These are phyloP conservation scores for Drosophila basisetae DNA, from an alignment of 2,888 invertebrate genomes.

Conservation along the genomic window DNA sequence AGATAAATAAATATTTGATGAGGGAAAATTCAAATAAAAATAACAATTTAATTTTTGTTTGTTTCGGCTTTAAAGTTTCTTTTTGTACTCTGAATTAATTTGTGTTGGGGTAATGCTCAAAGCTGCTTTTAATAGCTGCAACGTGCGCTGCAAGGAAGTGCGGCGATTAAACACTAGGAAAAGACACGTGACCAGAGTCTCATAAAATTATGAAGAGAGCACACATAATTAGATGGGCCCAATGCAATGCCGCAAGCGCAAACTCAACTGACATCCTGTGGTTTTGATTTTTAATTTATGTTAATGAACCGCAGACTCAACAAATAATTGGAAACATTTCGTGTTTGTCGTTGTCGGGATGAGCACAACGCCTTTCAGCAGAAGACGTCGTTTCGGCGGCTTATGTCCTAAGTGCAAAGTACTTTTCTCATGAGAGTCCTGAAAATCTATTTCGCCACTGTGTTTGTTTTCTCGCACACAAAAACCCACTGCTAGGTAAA, in stretches of 20 bases:
- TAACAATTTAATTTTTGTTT: constrained; percentile 6
- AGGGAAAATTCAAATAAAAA: not conserved
- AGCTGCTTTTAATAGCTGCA: constrained; percentile 63
- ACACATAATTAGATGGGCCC: constrained; percentile 44
- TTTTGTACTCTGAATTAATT: constrained; percentile 28
- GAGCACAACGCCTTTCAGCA: constrained; percentile 28
- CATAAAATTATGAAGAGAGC: constrained; percentile 40
- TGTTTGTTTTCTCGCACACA: constrained; percentile 45
- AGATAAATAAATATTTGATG: not conserved
- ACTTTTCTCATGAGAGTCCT: constrained; percentile 32
- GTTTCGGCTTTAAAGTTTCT: not conserved
- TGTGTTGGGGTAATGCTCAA: constrained; percentile 26
- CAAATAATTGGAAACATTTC: constrained; percentile 52
- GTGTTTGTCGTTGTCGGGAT: constrained; percentile 10
- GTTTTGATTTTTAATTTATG: constrained; percentile 80
- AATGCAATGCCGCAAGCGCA: constrained; percentile 16
- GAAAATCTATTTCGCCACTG: constrained; percentile 40
- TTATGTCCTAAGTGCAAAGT: constrained; percentile 66
- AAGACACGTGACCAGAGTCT: constrained; percentile 54
- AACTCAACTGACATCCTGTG: constrained; percentile 43
- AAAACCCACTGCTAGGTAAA: constrained; percentile 49
- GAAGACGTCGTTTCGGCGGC: constrained; percentile 49
- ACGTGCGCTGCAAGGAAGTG: constrained; percentile 58
- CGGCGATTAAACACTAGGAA: constrained; percentile 53
- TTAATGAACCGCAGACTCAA: constrained; percentile 68